These are phyloP conservation scores for Bimastos eiseni DNA, from an alignment of 2,888 invertebrate genomes.

Conservation along the genomic window DNA sequence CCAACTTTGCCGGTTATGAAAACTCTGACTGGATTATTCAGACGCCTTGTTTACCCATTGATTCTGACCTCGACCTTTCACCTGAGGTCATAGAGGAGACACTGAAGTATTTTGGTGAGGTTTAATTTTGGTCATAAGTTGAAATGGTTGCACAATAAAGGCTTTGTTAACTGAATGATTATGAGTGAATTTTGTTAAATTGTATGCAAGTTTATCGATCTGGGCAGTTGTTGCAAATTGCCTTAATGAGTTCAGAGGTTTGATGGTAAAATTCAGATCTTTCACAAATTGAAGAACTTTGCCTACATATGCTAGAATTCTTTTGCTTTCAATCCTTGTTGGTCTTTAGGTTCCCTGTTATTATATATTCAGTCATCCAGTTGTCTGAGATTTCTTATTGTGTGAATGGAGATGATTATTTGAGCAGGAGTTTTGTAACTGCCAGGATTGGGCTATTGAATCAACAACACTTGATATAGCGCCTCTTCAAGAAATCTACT, in stretches of 20 bases:
- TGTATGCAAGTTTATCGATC: neutral
- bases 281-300: neutral
- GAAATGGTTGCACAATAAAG: neutral
- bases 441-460: no score
- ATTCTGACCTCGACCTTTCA: conserved; percentile 70
- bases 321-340: neutral
- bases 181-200: neutral
- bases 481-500: no score
- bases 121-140: neutral
- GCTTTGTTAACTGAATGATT: neutral
- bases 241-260: neutral
- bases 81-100: conserved; percentile 94
- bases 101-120: conserved; percentile 93
- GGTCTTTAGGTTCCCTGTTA: no score
- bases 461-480: no score
- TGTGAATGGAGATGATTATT: no score
- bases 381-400: no score
- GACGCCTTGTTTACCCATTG: conserved; percentile 79
- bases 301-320: neutral
- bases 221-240: neutral
- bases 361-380: no score
- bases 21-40: conserved; percentile 77
- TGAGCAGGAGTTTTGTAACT: no score
- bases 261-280: neutral
- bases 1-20: conserved; percentile 81